Percentiles rank a stretch among this genome's conserved stretches.
phyloP scores from a whole-genome alignment of 2,113 vertebrate genomes.

The Condylura cristata region DNA sequence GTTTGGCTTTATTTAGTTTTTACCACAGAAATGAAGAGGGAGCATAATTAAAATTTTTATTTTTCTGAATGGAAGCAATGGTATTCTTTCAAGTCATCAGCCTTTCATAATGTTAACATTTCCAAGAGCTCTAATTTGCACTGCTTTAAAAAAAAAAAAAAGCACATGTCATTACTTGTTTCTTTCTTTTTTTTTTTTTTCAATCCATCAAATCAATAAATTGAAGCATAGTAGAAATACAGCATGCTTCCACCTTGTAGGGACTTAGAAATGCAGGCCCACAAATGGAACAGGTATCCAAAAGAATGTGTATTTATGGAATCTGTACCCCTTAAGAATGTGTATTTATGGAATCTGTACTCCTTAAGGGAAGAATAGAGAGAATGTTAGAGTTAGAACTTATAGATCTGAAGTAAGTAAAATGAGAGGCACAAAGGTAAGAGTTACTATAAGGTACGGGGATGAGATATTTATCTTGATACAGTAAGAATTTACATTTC shows the following conservation, averaged over 20 bases:
- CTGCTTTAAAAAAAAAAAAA: constrained; percentile 10
- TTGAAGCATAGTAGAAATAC: neutral
- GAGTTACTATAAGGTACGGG: neutral
- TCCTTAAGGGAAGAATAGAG: too few species aligned
- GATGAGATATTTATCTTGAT: neutral
- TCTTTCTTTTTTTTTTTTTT: neutral
- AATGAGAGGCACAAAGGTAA: neutral
- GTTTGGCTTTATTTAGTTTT: neutral
- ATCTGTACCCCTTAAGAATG: too few species aligned
- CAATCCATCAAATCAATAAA: constrained; percentile 12
- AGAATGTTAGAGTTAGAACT: neutral
- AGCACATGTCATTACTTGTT: neutral
- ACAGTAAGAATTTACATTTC: neutral
- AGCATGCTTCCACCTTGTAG: neutral
- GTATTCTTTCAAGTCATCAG: neutral
- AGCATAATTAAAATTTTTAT: neutral
- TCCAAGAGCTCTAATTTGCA: constrained; percentile 35
- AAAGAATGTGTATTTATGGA: neutral
- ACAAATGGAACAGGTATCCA: neutral
- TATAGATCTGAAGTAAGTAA: neutral
- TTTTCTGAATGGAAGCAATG: neutral
- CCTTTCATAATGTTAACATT: neutral
- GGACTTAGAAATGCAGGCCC: neutral
- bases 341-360: neutral
- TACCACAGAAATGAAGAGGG: neutral